Evolutionary conservation across 2,888 invertebrate genomes (phyloP).

Genomic region (Rapana venosa): DNA sequence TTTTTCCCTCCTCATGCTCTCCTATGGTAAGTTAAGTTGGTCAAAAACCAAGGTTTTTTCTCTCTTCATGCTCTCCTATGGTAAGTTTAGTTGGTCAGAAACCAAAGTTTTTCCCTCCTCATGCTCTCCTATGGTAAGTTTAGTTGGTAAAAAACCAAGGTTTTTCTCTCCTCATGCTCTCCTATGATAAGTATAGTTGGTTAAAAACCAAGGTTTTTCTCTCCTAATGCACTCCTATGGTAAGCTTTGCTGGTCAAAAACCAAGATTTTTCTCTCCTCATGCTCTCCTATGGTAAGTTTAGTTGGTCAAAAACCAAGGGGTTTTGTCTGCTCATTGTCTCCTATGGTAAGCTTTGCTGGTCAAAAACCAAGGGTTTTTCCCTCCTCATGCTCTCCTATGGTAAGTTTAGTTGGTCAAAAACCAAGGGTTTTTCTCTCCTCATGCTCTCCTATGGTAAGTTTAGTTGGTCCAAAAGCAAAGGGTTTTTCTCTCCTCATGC

Average conservation of each 20-base stretch:
- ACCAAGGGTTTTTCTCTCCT: too few species aligned
- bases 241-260: constrained; percentile 48
- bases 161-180: constrained; percentile 89
- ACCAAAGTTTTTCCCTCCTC: too few species aligned
- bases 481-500: constrained; percentile 89
- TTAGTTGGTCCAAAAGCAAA: constrained; percentile 49
- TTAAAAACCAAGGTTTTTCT: constrained; percentile 87
- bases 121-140: too few species aligned
- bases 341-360: neutral
- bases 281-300: neutral
- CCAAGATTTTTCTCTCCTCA: neutral
- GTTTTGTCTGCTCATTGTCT: too few species aligned
- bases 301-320: too few species aligned
- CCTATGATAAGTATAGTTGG: constrained; percentile 83
- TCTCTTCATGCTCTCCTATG: neutral
- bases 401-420: neutral
- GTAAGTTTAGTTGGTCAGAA: neutral
- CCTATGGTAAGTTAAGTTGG: too few species aligned
- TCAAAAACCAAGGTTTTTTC: neutral
- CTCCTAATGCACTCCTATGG: constrained; percentile 90
- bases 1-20: too few species aligned
- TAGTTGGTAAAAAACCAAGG: constrained; percentile 85
- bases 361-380: too few species aligned
- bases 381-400: neutral
- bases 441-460: too few species aligned